Evolutionary conservation across 2,113 vertebrate genomes (phyloP).

Genomic region (Psilopsiagon aymara): DNA sequence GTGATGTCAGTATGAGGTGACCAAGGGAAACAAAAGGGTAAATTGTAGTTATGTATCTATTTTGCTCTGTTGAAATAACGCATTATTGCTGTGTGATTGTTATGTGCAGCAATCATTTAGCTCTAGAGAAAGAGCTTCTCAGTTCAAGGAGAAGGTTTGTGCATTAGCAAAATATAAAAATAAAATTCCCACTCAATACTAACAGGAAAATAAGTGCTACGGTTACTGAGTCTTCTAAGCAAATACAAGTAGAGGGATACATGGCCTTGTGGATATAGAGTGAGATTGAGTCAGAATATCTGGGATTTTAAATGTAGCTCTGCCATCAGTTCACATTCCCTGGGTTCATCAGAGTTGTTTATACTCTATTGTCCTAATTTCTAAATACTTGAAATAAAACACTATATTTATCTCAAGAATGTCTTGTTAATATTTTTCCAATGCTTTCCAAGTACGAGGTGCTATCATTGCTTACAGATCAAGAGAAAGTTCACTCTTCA

Average conservation of each 20-base stretch:
- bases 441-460: background rate
- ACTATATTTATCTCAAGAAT: background rate
- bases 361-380: background rate
- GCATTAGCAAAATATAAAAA: background rate
- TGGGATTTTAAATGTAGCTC: background rate
- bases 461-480: background rate
- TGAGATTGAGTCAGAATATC: background rate
- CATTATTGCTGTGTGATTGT: background rate
- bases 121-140: background rate
- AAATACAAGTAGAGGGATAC: background rate
- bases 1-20: background rate
- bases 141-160: background rate
- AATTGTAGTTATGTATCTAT: background rate
- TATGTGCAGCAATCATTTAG: background rate
- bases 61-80: background rate
- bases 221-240: background rate
- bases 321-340: background rate
- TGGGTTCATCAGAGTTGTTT: background rate
- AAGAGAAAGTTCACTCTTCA: background rate
- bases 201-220: background rate
- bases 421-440: background rate
- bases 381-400: background rate
- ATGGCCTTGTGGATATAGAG: background rate
- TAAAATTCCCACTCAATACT: background rate
- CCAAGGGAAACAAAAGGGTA: background rate